These are phyloP conservation scores for Cuniculus paca DNA, from an alignment of 2,797 vertebrate species.

Conservation along the genomic window DNA sequence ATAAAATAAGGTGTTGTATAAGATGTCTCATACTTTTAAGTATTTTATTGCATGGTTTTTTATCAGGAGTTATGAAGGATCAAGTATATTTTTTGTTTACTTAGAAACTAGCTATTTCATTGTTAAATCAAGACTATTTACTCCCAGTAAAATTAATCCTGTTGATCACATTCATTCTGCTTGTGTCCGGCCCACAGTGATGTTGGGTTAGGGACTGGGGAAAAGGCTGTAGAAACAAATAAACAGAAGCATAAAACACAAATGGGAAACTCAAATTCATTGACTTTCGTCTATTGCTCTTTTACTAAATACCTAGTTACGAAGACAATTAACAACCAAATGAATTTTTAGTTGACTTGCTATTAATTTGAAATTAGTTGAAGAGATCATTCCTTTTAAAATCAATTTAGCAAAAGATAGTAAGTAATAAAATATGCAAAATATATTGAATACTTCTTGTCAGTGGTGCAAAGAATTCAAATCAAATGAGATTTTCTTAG, in stretches of 20 bases:
- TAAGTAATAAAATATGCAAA: slow-evolving; percentile 22
- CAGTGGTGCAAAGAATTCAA: neutral
- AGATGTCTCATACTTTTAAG: neutral
- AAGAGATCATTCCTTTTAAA: neutral
- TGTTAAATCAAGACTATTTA: neutral
- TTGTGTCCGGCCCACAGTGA: too few species aligned
- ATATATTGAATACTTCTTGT: slow-evolving; percentile 24
- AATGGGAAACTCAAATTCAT: too few species aligned
- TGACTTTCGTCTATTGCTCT: neutral
- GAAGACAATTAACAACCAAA: neutral
- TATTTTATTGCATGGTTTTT: neutral
- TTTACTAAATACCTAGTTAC: neutral
- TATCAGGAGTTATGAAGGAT: neutral
- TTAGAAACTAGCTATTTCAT: neutral
- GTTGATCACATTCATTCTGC: neutral
- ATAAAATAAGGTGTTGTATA: neutral
- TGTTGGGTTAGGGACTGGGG: fast-evolving
- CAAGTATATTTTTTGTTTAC: neutral
- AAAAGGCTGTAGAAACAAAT: neutral
- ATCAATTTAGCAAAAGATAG: slow-evolving; percentile 17
- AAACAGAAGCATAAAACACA: neutral
- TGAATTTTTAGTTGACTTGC: slow-evolving; percentile 43
- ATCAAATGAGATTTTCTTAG: slow-evolving; percentile 23
- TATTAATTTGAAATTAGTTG: neutral
- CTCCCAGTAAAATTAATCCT: neutral